A percentile compares a stretch with the other conserved stretches of the same genome.
Conservation (phyloP, 2,888 invertebrate species). For the Melieria omissa region DNA sequence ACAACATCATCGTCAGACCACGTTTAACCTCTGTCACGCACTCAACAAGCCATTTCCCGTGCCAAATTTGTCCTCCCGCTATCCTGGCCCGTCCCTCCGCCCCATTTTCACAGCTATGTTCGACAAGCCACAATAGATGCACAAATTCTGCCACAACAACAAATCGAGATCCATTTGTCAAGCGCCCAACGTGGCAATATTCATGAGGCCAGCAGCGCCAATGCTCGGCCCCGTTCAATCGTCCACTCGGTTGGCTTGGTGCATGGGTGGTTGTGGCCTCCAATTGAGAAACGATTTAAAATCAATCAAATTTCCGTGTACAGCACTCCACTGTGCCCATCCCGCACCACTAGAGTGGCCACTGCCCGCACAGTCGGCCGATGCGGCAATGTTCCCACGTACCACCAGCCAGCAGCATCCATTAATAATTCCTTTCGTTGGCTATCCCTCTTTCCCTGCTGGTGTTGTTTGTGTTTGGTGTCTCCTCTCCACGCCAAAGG, state of each 20-base stretch:
- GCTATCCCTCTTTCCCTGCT: background rate
- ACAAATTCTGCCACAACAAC: background rate
- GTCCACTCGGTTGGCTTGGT: constrained; percentile 5
- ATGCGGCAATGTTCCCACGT: background rate
- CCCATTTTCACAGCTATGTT: background rate
- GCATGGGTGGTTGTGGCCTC: background rate
- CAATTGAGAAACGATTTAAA: constrained; percentile 38
- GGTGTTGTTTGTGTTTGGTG: background rate
- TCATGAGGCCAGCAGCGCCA: constrained; percentile 13
- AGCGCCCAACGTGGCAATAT: constrained; percentile 17
- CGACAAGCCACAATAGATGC: background rate
- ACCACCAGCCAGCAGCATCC: constrained; percentile 28
- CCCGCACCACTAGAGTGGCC: background rate
- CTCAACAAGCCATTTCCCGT: background rate
- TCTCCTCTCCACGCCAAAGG: background rate
- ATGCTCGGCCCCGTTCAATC: background rate
- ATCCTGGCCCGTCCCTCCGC: background rate
- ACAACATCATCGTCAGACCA: background rate
- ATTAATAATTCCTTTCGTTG: constrained; percentile 39
- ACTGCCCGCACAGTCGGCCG: no score
- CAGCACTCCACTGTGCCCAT: background rate
- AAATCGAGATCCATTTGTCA: constrained; percentile 24
- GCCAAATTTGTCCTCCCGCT: background rate
- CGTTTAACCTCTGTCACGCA: constrained; percentile 9
- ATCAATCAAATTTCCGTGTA: constrained; percentile 36